Evolutionary conservation across 1,140 invertebrate species (phyloP), one percentile per base, ranked within the genome.

Genomic region (Luehdorfia chinensis): DNA sequence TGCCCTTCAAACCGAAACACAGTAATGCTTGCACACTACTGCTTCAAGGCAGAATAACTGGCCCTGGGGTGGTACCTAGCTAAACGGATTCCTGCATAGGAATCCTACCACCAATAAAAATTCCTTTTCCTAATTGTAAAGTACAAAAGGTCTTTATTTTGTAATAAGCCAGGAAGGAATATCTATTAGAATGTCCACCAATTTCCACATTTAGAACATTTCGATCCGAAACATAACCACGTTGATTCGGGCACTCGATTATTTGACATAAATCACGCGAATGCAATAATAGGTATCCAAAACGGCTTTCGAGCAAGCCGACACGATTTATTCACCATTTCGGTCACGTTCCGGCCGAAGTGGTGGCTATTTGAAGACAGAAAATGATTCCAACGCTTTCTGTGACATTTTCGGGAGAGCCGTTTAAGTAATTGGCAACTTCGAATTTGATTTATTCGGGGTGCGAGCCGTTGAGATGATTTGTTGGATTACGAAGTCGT

Each of bases 291-390:
- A 68, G 72, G 62, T 66, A 54, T 55, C 44, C 53, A 52, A 50
- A 47, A 41, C 59, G 46, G 33, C 44, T 43, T 43, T 43, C 30
- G 25, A 30, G 41, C 59, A 47, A 62, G 64, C 59, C 65, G 51
- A 58, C 53, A 46, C 57, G 68, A 76, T 79, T 75, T 74, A 75
- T 79, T 66, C 59, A 59, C 66, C 49, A 76, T 74, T 77, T 68
- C 55, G 65, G 62, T 75, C 71, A 78, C 75, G 72, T 73, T 59
- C 49, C 58, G 16, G 53, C 50, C 63, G 58, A 66, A 76, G 70
- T 70, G 68, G 51, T 54, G 43, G 65, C 62, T 64, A 65, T 70
- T 72, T 64, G 68, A 62, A 62, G 51, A 60, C 65, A 68, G 62
- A 70, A 72, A 73, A 78, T 75, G 66, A 74, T 71, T 73, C 55